Conservation (phyloP, 2,113 vertebrate genomes). For the Pseudois nayaur region DNA sequence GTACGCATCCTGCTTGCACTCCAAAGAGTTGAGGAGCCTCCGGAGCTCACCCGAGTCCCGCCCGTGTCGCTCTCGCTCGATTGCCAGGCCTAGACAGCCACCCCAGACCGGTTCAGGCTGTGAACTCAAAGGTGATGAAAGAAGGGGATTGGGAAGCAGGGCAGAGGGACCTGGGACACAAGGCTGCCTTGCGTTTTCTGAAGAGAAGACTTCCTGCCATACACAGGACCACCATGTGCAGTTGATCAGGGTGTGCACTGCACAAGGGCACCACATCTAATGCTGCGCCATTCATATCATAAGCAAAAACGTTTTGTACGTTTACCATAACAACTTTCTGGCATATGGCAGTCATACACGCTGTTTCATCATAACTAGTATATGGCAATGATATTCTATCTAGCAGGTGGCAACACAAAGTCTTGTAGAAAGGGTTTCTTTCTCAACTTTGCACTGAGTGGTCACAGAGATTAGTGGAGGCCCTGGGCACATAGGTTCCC, state of each 20-base stretch:
- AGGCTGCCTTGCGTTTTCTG: not conserved
- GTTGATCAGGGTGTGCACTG: not conserved
- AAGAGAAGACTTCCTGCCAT: not conserved
- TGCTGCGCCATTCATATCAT: accelerated
- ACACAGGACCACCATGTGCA: accelerated
- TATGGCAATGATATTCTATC: not conserved
- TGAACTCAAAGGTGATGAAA: not conserved
- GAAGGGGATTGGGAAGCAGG: not conserved
- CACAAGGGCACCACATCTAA: not conserved
- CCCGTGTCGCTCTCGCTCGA: slow-evolving; percentile 57
- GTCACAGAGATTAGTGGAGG: not conserved
- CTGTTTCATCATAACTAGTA: not conserved
- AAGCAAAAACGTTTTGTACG: not conserved
- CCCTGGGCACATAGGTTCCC: not conserved
- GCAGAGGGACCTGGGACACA: not conserved
- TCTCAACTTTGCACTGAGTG: not conserved
- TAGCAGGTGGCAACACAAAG: not conserved
- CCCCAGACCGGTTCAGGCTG: slow-evolving; percentile 35
- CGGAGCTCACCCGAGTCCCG: slow-evolving; percentile 69
- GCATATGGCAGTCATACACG: not conserved
- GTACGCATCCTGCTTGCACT: slow-evolving; percentile 58
- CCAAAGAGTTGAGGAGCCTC: slow-evolving; percentile 67
- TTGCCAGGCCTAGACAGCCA: slow-evolving; percentile 64
- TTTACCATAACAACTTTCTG: not conserved
- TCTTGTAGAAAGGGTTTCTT: not conserved